Evolutionary conservation across 2,888 invertebrate genomes (phyloP).

Genomic region (Heliconius sara): DNA sequence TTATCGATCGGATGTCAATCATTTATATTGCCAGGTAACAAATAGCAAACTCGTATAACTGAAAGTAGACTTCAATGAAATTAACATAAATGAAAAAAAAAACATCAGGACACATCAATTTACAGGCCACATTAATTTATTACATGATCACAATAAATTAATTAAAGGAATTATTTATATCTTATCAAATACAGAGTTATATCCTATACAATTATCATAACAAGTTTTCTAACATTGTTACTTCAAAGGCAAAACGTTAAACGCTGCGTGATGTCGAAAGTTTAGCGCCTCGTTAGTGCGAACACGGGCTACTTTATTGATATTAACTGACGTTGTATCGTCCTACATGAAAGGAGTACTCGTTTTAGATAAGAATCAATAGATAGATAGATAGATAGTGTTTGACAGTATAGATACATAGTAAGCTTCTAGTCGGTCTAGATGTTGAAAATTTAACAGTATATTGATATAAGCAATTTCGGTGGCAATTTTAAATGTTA

Average conservation of each 20-base stretch:
- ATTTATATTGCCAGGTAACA: not conserved
- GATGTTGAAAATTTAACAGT: not conserved
- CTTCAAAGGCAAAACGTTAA: constrained; percentile 13
- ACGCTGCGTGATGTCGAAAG: constrained; percentile 23
- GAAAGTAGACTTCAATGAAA: not conserved
- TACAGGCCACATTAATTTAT: too few relatives aligned
- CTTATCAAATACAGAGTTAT: not conserved
- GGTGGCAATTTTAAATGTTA: too few relatives aligned
- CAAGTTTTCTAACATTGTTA: not conserved
- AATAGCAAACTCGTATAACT: not conserved
- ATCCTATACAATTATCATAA: constrained; percentile 1
- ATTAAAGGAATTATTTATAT: not conserved
- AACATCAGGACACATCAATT: not conserved
- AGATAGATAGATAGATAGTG: constrained; percentile 3
- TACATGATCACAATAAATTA: not conserved
- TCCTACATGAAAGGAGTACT: constrained; percentile 38
- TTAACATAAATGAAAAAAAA: not conserved
- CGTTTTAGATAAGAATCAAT: constrained; percentile 33
- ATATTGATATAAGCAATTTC: not conserved
- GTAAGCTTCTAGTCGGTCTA: not conserved
- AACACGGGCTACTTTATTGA: constrained; percentile 30
- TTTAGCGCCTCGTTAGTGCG: constrained; percentile 32
- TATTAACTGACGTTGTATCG: constrained; percentile 33
- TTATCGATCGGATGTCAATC: too few relatives aligned
- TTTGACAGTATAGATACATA: constrained; percentile 24